Evolutionary conservation across 2,113 vertebrate genomes (phyloP).

Genomic region (Plectropomus leopardus): DNA sequence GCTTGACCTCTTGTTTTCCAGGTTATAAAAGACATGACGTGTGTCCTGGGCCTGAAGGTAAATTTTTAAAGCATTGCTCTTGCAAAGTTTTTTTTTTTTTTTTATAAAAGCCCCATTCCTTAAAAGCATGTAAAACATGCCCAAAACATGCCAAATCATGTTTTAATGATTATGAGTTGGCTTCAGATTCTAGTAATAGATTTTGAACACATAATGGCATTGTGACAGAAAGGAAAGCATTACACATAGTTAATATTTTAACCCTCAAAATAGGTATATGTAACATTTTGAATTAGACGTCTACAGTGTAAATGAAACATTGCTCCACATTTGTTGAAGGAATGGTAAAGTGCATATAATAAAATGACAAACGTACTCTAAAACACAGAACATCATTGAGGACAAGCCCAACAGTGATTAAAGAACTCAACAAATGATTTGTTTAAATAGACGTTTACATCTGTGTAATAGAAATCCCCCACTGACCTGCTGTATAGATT

Average conservation of each 20-base stretch:
- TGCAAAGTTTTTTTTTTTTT: too few relatives aligned
- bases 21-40: too few relatives aligned
- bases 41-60: too few relatives aligned
- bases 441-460: constrained; percentile 21
- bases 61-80: too few relatives aligned
- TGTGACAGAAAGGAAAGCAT: neutral
- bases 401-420: constrained; percentile 17
- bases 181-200: too few relatives aligned
- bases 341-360: too few relatives aligned
- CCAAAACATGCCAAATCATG: too few relatives aligned
- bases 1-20: too few relatives aligned
- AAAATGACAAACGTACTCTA: neutral
- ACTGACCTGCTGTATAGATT: constrained; percentile 52
- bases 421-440: constrained; percentile 10
- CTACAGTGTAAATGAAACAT: neutral
- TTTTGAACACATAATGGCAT: neutral
- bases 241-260: neutral
- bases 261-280: neutral
- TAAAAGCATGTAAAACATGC: too few relatives aligned
- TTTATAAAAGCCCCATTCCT: too few relatives aligned
- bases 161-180: too few relatives aligned
- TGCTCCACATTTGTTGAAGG: neutral
- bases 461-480: constrained; percentile 25
- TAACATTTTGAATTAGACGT: neutral
- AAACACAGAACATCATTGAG: neutral